Conservation (phyloP, 2,113 vertebrate genomes). For the Smithornis capensis region DNA sequence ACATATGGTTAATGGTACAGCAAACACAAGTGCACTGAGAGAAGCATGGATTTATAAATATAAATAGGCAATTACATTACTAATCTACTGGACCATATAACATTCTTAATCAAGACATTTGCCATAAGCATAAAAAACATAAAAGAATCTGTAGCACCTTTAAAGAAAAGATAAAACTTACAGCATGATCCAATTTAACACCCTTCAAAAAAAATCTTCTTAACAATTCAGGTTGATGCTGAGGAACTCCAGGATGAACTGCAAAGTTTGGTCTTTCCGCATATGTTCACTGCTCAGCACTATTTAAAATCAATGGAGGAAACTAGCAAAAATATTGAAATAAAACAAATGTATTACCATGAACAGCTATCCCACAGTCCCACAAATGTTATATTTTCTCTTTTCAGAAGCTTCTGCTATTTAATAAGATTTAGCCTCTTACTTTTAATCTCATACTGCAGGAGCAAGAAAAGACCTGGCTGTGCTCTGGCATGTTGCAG, state of each 20-base stretch:
- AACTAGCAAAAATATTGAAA: neutral
- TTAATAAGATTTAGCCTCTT: slow-evolving; percentile 61
- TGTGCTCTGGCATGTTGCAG: slow-evolving; percentile 65
- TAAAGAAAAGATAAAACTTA: neutral
- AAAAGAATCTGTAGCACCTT: neutral
- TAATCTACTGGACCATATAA: neutral
- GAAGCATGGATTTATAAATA: slow-evolving; percentile 5
- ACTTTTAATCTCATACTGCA: slow-evolving; percentile 56
- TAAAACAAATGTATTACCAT: neutral
- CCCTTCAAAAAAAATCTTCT: neutral
- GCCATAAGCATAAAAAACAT: neutral
- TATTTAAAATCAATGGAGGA: neutral
- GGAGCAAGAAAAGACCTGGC: slow-evolving; percentile 65
- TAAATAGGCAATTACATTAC: neutral
- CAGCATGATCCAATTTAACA: neutral
- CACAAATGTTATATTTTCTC: slow-evolving; percentile 47
- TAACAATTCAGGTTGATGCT: neutral
- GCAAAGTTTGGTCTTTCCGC: neutral
- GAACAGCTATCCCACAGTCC: neutral
- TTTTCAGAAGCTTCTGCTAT: slow-evolving; percentile 47
- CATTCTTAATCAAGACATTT: slow-evolving; percentile 27
- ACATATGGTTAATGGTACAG: neutral
- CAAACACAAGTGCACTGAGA: neutral
- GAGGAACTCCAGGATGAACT: neutral
- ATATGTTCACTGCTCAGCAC: neutral